Evolutionary conservation across 2,113 vertebrate genomes (phyloP).

Genomic region (Phaethornis superciliosus): DNA sequence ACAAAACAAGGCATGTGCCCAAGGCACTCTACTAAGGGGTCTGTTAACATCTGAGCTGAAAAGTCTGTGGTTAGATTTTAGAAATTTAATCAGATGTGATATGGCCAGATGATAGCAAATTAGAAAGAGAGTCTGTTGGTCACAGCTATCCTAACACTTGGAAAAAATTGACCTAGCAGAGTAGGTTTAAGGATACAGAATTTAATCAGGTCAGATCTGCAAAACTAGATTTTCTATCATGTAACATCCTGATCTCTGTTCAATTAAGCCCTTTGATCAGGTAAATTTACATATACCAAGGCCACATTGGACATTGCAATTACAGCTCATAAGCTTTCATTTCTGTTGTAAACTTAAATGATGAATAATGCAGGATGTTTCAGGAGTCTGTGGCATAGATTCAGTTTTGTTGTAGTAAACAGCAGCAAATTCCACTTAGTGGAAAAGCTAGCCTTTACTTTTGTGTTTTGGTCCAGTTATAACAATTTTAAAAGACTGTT

Average conservation of each 20-base stretch:
- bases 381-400: neutral
- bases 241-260: neutral
- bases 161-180: neutral
- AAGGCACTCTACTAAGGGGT: neutral
- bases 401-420: neutral
- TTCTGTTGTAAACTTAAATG: neutral
- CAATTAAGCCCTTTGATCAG: neutral
- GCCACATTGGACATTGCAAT: neutral
- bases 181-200: neutral
- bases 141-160: neutral
- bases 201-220: neutral
- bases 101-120: neutral
- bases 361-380: neutral
- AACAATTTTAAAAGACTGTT: neutral
- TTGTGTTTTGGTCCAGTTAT: neutral
- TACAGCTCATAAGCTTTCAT: neutral
- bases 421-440: neutral
- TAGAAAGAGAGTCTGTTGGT: neutral
- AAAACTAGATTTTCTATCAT: neutral
- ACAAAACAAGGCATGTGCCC: neutral
- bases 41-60: neutral
- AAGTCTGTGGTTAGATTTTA: neutral
- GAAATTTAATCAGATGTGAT: neutral
- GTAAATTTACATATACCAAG: neutral
- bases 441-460: neutral